Conservation (phyloP, 2,888 invertebrate species). For the Microctonus brassicae region DNA sequence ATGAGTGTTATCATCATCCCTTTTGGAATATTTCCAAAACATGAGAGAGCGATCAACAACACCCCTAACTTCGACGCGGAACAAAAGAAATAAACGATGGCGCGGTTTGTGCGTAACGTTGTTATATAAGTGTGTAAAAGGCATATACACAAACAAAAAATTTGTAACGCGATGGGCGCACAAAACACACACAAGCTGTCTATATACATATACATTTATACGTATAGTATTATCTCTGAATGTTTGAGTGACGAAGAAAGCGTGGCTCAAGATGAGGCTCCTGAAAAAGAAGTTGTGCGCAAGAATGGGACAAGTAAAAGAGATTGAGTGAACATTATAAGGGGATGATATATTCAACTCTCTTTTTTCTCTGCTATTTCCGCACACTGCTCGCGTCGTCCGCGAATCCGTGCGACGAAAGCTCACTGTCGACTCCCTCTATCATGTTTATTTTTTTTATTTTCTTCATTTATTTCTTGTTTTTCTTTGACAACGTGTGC, state of each 20-base stretch:
- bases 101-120: constrained; percentile 66
- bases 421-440: no score
- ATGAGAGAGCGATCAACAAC: no score
- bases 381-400: no score
- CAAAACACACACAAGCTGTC: neutral
- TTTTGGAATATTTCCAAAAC: no score
- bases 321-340: constrained; percentile 12
- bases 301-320: constrained; percentile 1
- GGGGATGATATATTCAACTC: constrained; percentile 23
- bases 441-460: no score
- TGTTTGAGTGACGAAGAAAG: constrained; percentile 31
- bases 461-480: no score
- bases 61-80: no score
- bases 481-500: no score
- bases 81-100: constrained; percentile 68
- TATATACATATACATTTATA: constrained; percentile 7
- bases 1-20: no score
- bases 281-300: neutral
- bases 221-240: neutral
- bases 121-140: constrained; percentile 65
- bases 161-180: constrained; percentile 29
- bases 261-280: constrained; percentile 31
- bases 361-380: no score
- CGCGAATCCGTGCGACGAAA: no score
- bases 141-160: constrained; percentile 44